Evolutionary conservation across 2,113 vertebrate species (phyloP), one percentile per base, ranked within the genome.

Genomic region (Upupa epops): DNA sequence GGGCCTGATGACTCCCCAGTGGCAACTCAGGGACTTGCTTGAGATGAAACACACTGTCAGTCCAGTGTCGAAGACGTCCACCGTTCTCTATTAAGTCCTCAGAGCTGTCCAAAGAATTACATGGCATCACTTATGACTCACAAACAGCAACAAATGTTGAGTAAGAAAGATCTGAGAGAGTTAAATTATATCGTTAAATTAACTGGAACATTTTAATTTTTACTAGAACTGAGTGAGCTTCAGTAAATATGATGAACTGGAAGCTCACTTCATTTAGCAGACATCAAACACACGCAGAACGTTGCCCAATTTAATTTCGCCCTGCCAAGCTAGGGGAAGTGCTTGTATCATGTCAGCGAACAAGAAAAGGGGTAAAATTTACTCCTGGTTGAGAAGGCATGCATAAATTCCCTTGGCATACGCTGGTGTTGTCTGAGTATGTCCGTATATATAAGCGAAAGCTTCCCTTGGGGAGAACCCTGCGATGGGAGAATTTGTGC

Each of bases 131-230:
- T 71, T 59, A 77, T 0, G 28, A 87, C 77, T 92, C 93, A 83
- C 86, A 96, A 95, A 94, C 64, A 92, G 83, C 72, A 95, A 92
- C 84, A 95, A 95, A 96, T 92, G 92, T 96, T 93, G 71, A 96
- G 89, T 81, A 94, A 93, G 93, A 94, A 96, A 91, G 87, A 95
- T 93, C 95, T 94, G 71, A 96, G 87, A 90, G 89, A 1, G 26
- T 89, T 95, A 92, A 96, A 96, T 96, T 96, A 96, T 94, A 93
- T 96, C 24, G 93, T 96, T 96, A 95, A 96, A 96, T 96, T 96
- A 96, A 94, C 95, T 96, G 95, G 96, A 96, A 96, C 95, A 96
- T 96, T 96, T 96, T 96, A 96, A 96, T 96, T 96, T 96, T 96
- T 96, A 90, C 89, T 84, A 89, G 92, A 96, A 93, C 93, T 96